These are phyloP conservation scores for Platorchestia sp. DNA, from an alignment of 1,140 invertebrate species.

Conservation along the genomic window DNA sequence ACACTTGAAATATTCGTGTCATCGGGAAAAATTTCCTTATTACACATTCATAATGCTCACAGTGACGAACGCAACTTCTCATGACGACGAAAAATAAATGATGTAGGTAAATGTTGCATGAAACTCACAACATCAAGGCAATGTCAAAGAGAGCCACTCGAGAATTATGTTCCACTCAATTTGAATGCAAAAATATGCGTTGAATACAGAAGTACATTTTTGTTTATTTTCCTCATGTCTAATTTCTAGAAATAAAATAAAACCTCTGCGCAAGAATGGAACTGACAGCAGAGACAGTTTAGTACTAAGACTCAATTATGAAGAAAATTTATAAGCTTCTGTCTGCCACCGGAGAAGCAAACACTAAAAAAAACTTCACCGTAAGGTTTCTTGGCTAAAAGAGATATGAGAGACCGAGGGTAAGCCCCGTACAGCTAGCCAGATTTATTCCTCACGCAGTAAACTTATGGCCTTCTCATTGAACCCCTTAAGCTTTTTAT, in stretches of 20 bases:
- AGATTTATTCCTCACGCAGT: neutral
- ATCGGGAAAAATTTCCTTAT: too few relatives aligned
- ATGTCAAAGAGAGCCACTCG: neutral
- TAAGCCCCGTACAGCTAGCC: neutral
- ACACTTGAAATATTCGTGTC: too few relatives aligned
- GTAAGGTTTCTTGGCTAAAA: neutral
- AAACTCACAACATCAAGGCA: neutral
- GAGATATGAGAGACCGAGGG: neutral
- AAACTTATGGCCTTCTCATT: neutral
- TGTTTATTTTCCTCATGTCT: neutral
- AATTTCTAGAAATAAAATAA: neutral
- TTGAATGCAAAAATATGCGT: too few relatives aligned
- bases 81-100: too few relatives aligned
- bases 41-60: too few relatives aligned
- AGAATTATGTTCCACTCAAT: too few relatives aligned
- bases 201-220: too few relatives aligned
- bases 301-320: neutral
- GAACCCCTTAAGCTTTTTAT: constrained; percentile 4
- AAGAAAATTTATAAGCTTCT: neutral
- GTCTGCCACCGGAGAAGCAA: neutral
- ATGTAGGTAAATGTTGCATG: neutral
- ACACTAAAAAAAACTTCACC: neutral
- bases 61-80: too few relatives aligned
- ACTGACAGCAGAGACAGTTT: neutral
- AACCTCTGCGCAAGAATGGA: neutral